These are phyloP conservation scores for Spodoptera exigua DNA, from an alignment of 2,888 invertebrate genomes.

Conservation along the genomic window DNA sequence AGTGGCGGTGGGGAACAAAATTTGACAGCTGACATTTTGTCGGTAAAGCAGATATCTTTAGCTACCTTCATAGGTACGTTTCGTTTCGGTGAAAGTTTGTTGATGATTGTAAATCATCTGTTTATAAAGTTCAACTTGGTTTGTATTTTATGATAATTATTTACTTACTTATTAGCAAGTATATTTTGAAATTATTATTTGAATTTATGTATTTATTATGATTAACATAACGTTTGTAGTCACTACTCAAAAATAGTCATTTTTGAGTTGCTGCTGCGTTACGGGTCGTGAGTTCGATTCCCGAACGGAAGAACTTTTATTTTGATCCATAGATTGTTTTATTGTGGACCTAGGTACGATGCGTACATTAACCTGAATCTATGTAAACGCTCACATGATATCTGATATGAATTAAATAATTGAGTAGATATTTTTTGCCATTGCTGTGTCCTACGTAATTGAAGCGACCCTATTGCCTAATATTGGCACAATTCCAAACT, in stretches of 20 bases:
- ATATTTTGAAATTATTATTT: no score
- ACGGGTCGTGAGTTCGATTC: no score
- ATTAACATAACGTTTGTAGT: no score
- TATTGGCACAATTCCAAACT: conserved; percentile 33
- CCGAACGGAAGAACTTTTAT: no score
- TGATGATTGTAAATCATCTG: conserved; percentile 47
- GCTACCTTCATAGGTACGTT: conserved; percentile 19
- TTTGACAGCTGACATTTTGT: conserved; percentile 54
- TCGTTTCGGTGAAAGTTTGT: conserved; percentile 14
- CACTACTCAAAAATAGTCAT: no score
- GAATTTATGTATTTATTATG: no score
- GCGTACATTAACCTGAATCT: no score
- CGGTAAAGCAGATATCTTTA: conserved; percentile 52
- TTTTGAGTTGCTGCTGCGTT: no score
- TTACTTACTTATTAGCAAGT: background rate
- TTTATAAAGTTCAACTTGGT: background rate
- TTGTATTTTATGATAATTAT: conserved; percentile 1
- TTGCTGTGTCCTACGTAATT: conserved; percentile 17
- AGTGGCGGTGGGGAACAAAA: conserved; percentile 44
- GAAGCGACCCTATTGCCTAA: conserved; percentile 19
- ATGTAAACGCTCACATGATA: no score
- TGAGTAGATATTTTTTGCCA: background rate
- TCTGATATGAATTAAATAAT: no score
- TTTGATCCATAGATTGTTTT: no score
- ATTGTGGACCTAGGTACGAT: no score